Evolutionary conservation across 1,140 invertebrate species (phyloP), one percentile per base, ranked within the genome.

Genomic region (Achroia grisella): DNA sequence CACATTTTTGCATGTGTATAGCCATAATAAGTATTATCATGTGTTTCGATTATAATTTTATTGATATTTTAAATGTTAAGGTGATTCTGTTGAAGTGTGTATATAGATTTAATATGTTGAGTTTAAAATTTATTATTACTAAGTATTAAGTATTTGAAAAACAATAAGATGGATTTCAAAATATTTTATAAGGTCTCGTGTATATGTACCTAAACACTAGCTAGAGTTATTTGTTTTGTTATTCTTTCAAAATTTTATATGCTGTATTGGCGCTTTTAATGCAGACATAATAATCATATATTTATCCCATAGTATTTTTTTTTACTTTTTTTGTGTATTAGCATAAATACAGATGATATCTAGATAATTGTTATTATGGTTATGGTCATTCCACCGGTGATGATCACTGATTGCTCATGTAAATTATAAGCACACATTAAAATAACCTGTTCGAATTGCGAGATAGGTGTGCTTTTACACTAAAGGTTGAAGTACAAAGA

Each of bases 401-500:
- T 44, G 58, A 40, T 56, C 52, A 51, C 39, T 39, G 46, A 58
- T 65, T 71, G 68, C 68, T 71, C 68, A 71, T 59, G 39, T 71
- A 62, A 61, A 56, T 71, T 61, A 5, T 71, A 68, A 63, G 57
- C 62, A 61, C 64, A 47, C 23, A 51, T 48, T 45, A 52, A 56
- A 47, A 44, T 31, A 43, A 29, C 28, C 30, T 46, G 30, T 39
- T 47, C 44, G 44, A 31, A 52, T 31, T 48, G 45, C 39, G 23
- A 50, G 30, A 45, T 39, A 46, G 48, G 28, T 50, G 53, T 60
- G 55, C 49, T 60, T 50, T 51, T 58, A 47, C 17, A 23, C 6
- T 48, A 40, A 59, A 59, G 44, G 34, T 17, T 57, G 49, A 64
- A 70, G 63, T 70, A 70, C 67, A 70, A 66, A 64, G 41, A 44